These are phyloP conservation scores for Drosophila gaucha DNA, from an alignment of 2,888 invertebrate species.

Conservation along the genomic window DNA sequence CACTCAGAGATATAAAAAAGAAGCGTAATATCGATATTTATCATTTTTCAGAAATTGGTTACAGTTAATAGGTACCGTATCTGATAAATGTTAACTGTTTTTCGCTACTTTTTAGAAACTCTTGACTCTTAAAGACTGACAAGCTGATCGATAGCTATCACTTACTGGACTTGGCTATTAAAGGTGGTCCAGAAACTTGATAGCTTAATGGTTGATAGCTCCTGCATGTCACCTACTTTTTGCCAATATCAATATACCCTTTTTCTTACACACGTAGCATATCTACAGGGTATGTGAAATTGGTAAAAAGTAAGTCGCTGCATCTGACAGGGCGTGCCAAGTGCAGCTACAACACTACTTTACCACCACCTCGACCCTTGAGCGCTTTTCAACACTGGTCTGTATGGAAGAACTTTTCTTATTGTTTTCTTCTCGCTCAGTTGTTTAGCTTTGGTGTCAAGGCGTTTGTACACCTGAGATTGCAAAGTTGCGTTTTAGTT, in stretches of 20 bases:
- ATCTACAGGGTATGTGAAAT: slow-evolving; percentile 31
- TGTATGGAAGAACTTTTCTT: slow-evolving; percentile 51
- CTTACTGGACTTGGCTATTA: no score
- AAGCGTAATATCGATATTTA: background rate
- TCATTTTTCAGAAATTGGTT: background rate
- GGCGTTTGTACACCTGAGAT: slow-evolving; percentile 81
- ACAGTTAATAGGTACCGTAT: no score
- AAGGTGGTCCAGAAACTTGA: no score
- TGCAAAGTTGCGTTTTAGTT: slow-evolving; percentile 60
- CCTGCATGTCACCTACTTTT: no score
- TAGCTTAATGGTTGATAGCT: background rate
- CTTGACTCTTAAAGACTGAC: no score
- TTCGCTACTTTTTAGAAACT: no score
- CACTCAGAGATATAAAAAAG: no score
- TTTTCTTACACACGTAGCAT: background rate
- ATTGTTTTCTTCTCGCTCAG: slow-evolving; percentile 26
- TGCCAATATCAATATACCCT: background rate
- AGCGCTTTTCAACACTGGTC: slow-evolving; percentile 7
- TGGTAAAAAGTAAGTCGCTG: slow-evolving; percentile 51
- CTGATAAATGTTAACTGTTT: no score
- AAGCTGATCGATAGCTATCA: no score
- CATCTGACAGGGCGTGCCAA: slow-evolving; percentile 62
- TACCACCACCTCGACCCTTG: background rate
- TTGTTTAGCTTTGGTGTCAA: slow-evolving; percentile 76
- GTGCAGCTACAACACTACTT: slow-evolving; percentile 32